Percentiles rank a stretch among this genome's conserved stretches.
phyloP scores from a whole-genome alignment of 2,797 vertebrate species.

The Pseudomugil tenellus region DNA sequence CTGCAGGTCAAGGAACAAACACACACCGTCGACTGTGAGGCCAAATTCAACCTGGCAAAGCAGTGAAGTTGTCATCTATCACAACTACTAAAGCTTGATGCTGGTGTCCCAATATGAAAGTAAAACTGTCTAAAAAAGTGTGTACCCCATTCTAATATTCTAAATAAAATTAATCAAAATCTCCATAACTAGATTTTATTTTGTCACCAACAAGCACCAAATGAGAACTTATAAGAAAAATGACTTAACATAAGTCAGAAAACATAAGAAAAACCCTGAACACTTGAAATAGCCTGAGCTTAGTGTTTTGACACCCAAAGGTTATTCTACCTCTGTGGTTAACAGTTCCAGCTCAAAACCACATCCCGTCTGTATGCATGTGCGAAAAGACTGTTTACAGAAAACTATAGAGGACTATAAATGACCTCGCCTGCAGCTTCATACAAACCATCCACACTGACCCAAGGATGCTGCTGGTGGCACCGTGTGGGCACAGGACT shows the following conservation, averaged over 20 bases:
- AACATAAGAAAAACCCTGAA: background rate
- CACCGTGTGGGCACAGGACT: constrained; percentile 21
- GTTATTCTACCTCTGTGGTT: constrained; percentile 28
- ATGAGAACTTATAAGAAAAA: background rate
- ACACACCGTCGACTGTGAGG: background rate
- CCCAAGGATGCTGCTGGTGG: constrained; percentile 21
- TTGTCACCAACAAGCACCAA: background rate
- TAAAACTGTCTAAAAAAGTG: background rate
- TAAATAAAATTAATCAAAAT: too few species aligned
- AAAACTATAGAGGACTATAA: constrained; percentile 74
- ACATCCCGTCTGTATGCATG: constrained; percentile 32
- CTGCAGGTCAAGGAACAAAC: too few species aligned
- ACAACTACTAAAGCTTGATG: background rate
- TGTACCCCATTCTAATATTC: background rate
- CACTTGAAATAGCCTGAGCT: background rate
- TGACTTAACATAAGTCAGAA: background rate
- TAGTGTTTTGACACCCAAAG: constrained; percentile 2
- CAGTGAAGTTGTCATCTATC: background rate
- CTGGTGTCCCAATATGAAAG: too few species aligned
- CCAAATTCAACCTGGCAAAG: background rate
- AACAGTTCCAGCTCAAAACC: constrained; percentile 42
- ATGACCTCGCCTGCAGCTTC: constrained; percentile 61
- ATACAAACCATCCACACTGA: constrained; percentile 44
- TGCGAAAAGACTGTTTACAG: constrained; percentile 68
- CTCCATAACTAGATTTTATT: background rate